phyloP scores from a whole-genome alignment of 2,888 invertebrate species.

The Drosophila lutescens region DNA sequence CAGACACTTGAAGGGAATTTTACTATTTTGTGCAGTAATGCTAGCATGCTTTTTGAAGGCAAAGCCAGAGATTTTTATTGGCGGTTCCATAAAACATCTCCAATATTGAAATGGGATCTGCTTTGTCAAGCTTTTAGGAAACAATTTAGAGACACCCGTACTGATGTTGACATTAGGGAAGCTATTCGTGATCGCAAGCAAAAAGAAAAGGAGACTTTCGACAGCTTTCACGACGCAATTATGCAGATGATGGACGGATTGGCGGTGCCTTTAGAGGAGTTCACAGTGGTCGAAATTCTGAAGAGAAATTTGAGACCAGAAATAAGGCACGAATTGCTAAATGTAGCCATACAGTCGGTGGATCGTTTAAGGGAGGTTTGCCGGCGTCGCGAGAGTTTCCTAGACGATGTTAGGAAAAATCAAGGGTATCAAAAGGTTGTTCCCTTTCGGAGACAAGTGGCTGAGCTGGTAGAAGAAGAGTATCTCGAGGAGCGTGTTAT shows the following conservation, averaged over 20 bases:
- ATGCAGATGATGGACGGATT: conserved; percentile 1
- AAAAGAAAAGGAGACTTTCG: not conserved
- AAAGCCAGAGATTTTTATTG: no score
- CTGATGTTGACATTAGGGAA: conserved; percentile 2
- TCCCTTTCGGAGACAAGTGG: no score
- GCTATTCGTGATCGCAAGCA: conserved; percentile 2
- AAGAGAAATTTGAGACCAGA: conserved; percentile 2
- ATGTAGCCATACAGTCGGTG: not conserved
- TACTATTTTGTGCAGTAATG: no score
- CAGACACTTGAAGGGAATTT: no score
- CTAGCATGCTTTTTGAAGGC: no score
- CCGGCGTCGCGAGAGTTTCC: not conserved
- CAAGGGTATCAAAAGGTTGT: conserved; percentile 2
- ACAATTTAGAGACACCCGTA: no score
- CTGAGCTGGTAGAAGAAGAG: no score
- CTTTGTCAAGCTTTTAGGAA: no score
- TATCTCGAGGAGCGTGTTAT: no score
- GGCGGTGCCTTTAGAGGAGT: not conserved
- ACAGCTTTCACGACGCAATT: not conserved
- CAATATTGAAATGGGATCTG: no score
- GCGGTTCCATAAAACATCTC: not conserved
- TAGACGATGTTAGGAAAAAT: conserved; percentile 5
- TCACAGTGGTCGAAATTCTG: not conserved
- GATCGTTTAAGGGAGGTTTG: conserved; percentile 4
- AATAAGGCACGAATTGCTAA: no score